phyloP scores from a whole-genome alignment of 1,140 invertebrate species.

The Drosophila neocordata region DNA sequence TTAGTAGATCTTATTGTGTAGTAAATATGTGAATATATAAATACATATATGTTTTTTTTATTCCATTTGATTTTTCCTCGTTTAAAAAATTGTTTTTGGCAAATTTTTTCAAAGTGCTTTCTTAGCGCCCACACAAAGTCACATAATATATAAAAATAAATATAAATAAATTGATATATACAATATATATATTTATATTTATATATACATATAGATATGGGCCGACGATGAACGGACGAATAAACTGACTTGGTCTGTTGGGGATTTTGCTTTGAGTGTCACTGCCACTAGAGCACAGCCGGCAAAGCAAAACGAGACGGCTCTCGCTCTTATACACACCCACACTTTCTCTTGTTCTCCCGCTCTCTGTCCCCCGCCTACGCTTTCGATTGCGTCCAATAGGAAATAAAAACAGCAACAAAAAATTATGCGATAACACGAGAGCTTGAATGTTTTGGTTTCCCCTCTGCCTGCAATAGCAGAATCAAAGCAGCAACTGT shows the following conservation, averaged over 20 bases:
- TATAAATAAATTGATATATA: slow-evolving; percentile 9
- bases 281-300: slow-evolving; percentile 67
- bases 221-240: slow-evolving; percentile 50
- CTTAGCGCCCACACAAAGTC: slow-evolving; percentile 1
- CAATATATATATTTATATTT: not conserved
- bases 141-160: slow-evolving; percentile 5
- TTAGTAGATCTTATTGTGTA: slow-evolving; percentile 63
- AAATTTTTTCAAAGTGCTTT: slow-evolving; percentile 8
- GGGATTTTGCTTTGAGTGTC: slow-evolving; percentile 60
- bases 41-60: slow-evolving; percentile 15
- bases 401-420: slow-evolving; percentile 29
- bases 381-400: slow-evolving; percentile 46
- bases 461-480: not conserved
- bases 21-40: slow-evolving; percentile 29
- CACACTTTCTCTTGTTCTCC: not conserved
- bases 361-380: slow-evolving; percentile 29
- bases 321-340: slow-evolving; percentile 6
- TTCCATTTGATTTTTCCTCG: not conserved
- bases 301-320: slow-evolving; percentile 23
- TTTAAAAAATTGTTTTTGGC: not conserved
- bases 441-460: slow-evolving; percentile 32
- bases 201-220: not conserved
- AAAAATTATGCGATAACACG: slow-evolving; percentile 58
- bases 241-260: slow-evolving; percentile 58
- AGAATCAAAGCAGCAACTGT: slow-evolving; percentile 25